A percentile compares a stretch with the other conserved stretches of the same genome.
These are phyloP conservation scores for Lasius fuliginosus DNA, from an alignment of 2,888 invertebrate genomes.

Conservation along the genomic window DNA sequence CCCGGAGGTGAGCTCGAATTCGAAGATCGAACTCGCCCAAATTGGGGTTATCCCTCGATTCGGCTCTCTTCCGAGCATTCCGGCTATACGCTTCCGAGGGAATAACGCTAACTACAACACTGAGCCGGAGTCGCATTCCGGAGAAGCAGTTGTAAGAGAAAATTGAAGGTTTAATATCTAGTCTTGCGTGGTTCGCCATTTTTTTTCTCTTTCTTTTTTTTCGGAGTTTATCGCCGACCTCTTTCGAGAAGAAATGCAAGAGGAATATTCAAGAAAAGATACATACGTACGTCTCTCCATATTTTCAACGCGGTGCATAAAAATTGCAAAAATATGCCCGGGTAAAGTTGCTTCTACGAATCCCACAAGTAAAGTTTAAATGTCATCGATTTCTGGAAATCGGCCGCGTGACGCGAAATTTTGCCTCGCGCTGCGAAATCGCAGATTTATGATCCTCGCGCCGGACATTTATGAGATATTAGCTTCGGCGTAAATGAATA, in stretches of 20 bases:
- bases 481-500: slow-evolving; percentile 69
- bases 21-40: slow-evolving; percentile 42
- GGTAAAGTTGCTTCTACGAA: not conserved
- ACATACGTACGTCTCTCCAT: not conserved
- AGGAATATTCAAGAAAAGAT: not conserved
- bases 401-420: slow-evolving; percentile 44
- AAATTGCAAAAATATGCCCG: not conserved
- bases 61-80: slow-evolving; percentile 1
- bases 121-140: not conserved
- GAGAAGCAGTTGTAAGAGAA: not conserved
- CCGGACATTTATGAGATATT: slow-evolving; percentile 61
- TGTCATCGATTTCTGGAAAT: slow-evolving; percentile 59
- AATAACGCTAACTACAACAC: not conserved
- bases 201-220: not conserved
- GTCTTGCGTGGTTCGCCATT: not conserved
- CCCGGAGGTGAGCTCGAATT: slow-evolving; percentile 52
- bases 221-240: not conserved
- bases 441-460: slow-evolving; percentile 65
- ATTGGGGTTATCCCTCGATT: slow-evolving; percentile 39
- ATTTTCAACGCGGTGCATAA: not conserved
- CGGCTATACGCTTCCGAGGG: not conserved
- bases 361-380: slow-evolving; percentile 29
- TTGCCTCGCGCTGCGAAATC: slow-evolving; percentile 66
- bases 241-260: not conserved
- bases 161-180: not conserved